A percentile compares a stretch with the other conserved stretches of the same genome.
Conservation (phyloP, 2,888 invertebrate genomes). For the Habroteleia sp. region DNA sequence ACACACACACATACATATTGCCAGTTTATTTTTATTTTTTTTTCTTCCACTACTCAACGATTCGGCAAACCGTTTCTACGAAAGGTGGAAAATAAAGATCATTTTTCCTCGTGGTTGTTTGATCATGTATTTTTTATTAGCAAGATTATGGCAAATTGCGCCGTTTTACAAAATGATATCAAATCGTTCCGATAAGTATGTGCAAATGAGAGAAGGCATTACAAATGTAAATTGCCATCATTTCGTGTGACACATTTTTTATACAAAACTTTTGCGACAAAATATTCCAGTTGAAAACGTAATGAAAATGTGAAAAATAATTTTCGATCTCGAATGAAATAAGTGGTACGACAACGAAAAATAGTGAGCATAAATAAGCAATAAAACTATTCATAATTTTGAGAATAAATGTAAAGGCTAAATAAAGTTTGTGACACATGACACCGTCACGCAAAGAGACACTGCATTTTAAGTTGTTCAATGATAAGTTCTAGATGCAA, state of each 20-base stretch:
- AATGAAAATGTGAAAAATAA: neutral
- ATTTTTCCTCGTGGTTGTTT: conserved; percentile 18
- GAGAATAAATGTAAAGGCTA: conserved; percentile 25
- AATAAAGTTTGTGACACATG: conserved; percentile 44
- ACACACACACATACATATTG: no score
- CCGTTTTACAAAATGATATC: conserved; percentile 31
- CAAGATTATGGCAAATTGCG: conserved; percentile 45
- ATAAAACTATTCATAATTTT: conserved; percentile 28
- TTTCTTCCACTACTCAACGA: neutral
- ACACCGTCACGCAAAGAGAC: conserved; percentile 21
- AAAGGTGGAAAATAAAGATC: conserved; percentile 13
- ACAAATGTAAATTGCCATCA: conserved; percentile 12
- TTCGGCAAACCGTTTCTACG: neutral
- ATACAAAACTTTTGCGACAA: no score
- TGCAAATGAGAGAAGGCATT: conserved; percentile 29
- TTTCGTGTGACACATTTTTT: neutral
- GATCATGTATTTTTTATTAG: conserved; percentile 51
- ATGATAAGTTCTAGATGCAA: conserved; percentile 23
- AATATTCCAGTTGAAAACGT: neutral
- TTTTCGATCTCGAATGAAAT: no score
- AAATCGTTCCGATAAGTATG: conserved; percentile 19
- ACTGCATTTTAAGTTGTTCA: conserved; percentile 42
- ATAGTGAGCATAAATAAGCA: conserved; percentile 10
- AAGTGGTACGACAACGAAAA: conserved; percentile 4
- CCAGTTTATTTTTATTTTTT: conserved; percentile 20